These are phyloP conservation scores for Cecidostiba fungosa DNA, from an alignment of 2,888 invertebrate species.

Conservation along the genomic window DNA sequence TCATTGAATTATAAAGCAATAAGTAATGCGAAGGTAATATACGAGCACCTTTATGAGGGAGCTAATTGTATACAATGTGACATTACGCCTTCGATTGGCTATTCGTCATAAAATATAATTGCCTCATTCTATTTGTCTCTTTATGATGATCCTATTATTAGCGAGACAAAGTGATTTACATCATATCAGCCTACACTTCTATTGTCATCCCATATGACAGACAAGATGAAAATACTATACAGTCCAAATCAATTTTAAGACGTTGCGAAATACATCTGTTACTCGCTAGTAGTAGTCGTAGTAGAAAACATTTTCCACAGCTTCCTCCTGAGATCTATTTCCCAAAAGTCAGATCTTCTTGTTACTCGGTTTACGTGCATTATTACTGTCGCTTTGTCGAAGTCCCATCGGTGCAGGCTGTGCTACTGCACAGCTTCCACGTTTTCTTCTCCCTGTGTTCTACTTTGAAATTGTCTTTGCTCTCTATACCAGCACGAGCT, in stretches of 20 bases:
- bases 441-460: neutral
- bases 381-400: constrained; percentile 4
- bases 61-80: neutral
- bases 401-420: constrained; percentile 7
- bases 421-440: constrained; percentile 10
- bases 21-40: neutral
- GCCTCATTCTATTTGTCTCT: neutral
- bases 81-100: neutral
- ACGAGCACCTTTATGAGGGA: no score
- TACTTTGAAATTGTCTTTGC: constrained; percentile 46
- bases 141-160: neutral
- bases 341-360: constrained; percentile 1
- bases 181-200: neutral
- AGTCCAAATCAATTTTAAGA: neutral
- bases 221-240: neutral
- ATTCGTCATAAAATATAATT: neutral
- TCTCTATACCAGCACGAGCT: neutral
- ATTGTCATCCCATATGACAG: neutral
- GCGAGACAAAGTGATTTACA: neutral
- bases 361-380: neutral
- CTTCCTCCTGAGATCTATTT: neutral
- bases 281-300: neutral
- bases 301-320: neutral
- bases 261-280: neutral
- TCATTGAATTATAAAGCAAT: neutral